Base-by-base conservation (phyloP, 2,113 vertebrate species). In the Pao palembangensis region DNA sequence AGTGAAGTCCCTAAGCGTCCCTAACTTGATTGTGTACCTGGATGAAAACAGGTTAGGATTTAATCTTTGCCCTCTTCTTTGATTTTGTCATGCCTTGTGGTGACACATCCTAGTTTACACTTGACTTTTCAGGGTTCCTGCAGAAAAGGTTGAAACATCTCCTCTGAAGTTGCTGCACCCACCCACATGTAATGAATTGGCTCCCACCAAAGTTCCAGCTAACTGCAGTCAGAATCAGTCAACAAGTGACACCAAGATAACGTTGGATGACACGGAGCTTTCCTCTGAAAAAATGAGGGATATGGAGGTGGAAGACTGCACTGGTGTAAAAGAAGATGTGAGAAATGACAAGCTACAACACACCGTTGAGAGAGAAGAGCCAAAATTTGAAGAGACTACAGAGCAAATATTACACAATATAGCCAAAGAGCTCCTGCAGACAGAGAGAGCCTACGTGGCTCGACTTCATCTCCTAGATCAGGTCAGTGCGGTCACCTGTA, bases 391-490 rank as follows among this genome's bases (percentile, higher is more conserved):
- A 17, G 86, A 76, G 20, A 71, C 46, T 16, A 51, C 42, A 0
- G 81, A 91, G 55, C 89, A 93, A 64, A 94, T 93, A 75, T 82
- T 91, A 46, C 85, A 75, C 54, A 83, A 85, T 58, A 91, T 95
- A 0, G 92, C 92, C 8, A 71, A 55, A 18, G 94, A 96, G 78
- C 90, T 97, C 25, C 85, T 97, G 85, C 92, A 94, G 76, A 95
- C 94, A 0, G 95, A 97, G 86, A 87, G 88, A 71, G 83, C 93
- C 14, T 97, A 95, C 0, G 94, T 96, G 46, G 85, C 61, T 7
- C 92, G 93, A 1, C 93, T 97, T 31, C 80, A 95, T 69, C 89
- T 96, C 53, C 85, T 97, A 0, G 92, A 95, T 79, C 92, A 94
- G 93, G 94, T 91, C 21, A 46, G 73, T 51, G 18, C 25, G 16